phyloP scores from a whole-genome alignment of 2,888 invertebrate species.

The Eupithecia subfuscata region DNA sequence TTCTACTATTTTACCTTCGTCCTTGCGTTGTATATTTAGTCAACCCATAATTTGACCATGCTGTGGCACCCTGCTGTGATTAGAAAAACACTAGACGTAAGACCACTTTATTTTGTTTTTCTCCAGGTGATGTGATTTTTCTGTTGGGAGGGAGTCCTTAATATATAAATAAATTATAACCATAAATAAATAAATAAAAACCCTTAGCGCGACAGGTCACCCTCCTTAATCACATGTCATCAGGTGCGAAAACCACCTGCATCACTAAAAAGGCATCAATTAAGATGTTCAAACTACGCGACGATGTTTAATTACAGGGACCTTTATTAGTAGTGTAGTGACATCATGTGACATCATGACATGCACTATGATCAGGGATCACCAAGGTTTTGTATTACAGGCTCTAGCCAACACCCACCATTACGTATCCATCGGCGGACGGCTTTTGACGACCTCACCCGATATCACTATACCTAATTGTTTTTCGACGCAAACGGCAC shows the following conservation, averaged over 20 bases:
- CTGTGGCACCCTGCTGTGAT: too few relatives aligned
- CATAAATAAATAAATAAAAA: background rate
- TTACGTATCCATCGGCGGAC: too few relatives aligned
- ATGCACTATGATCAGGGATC: background rate
- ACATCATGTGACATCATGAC: background rate
- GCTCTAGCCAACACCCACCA: background rate
- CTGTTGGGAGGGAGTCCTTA: too few relatives aligned
- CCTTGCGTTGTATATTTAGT: too few relatives aligned
- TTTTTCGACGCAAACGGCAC: too few relatives aligned
- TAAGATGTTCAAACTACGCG: slow-evolving; percentile 9
- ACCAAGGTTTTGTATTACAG: background rate
- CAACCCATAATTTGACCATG: too few relatives aligned
- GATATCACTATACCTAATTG: too few relatives aligned
- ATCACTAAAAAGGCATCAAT: slow-evolving; percentile 13
- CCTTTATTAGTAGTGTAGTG: background rate
- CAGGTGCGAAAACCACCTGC: slow-evolving; percentile 27
- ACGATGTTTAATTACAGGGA: background rate
- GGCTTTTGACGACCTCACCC: too few relatives aligned
- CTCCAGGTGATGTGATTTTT: too few relatives aligned
- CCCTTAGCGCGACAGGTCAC: background rate
- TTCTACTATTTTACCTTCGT: too few relatives aligned
- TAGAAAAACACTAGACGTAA: too few relatives aligned
- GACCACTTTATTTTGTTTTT: too few relatives aligned
- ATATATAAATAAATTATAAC: background rate
- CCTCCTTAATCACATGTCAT: background rate